Conservation (phyloP, 2,797 vertebrate species). For the Sebastes umbrosus region DNA sequence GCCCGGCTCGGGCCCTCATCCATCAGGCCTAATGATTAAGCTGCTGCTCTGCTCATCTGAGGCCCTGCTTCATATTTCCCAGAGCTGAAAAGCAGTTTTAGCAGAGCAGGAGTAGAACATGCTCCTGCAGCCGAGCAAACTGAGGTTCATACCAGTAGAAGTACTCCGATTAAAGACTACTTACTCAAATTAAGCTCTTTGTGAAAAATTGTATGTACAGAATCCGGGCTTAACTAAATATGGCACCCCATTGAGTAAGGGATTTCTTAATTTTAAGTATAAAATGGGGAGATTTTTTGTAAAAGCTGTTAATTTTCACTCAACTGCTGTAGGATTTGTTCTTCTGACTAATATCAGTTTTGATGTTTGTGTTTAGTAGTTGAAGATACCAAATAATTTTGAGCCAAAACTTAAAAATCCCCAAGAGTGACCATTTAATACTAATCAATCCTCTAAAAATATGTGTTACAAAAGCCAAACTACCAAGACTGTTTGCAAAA, state of each 20-base stretch:
- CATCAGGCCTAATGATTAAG: slow-evolving; percentile 82
- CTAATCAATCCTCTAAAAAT: not conserved
- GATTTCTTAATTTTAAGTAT: not conserved
- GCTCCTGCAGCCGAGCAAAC: slow-evolving; percentile 9
- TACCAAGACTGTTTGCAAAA: not conserved
- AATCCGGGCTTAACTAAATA: not conserved
- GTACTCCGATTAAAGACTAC: not conserved
- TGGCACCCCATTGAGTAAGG: not conserved
- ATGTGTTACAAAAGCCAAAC: no score
- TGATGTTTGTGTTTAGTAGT: not conserved
- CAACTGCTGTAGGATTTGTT: not conserved
- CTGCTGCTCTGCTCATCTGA: slow-evolving; percentile 71
- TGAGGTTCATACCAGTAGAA: not conserved
- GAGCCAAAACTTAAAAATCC: not conserved
- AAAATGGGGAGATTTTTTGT: not conserved
- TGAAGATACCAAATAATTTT: not conserved
- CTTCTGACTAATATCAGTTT: not conserved
- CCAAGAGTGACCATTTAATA: not conserved
- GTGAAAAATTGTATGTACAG: not conserved
- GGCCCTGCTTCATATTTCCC: slow-evolving; percentile 64
- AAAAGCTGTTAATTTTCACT: not conserved
- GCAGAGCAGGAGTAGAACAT: slow-evolving; percentile 25
- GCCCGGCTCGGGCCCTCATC: slow-evolving; percentile 64
- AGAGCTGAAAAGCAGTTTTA: slow-evolving; percentile 52
- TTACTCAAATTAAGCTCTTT: not conserved